Evolutionary conservation across 2,797 vertebrate species (phyloP).

Genomic region (Schizopygopsis malacanthus): DNA sequence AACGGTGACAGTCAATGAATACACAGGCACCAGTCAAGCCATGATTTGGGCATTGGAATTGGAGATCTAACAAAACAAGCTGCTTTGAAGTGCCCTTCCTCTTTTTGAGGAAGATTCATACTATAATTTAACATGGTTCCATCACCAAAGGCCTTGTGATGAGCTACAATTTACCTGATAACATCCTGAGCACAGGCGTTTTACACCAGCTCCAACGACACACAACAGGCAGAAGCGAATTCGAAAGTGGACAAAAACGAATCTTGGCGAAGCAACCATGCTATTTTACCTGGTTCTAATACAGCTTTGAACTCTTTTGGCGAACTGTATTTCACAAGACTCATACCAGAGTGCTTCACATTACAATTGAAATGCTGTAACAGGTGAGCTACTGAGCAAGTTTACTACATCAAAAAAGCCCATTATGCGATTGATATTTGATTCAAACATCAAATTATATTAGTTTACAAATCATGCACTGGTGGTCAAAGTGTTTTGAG

Average conservation of each 20-base stretch:
- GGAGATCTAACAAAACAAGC: constrained; percentile 20
- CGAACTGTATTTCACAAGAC: neutral
- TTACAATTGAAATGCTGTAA: neutral
- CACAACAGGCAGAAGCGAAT: constrained; percentile 11
- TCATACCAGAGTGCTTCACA: neutral
- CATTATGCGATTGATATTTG: neutral
- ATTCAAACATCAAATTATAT: no score
- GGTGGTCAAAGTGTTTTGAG: neutral
- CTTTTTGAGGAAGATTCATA: constrained; percentile 8
- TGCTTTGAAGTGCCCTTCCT: constrained; percentile 38
- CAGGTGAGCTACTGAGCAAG: neutral
- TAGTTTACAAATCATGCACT: no score
- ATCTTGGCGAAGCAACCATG: neutral
- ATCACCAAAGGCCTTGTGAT: constrained; percentile 41
- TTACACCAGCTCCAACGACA: constrained; percentile 5
- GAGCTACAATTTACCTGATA: constrained; percentile 37
- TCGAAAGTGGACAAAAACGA: neutral
- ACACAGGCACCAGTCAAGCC: constrained; percentile 19
- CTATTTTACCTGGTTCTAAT: neutral
- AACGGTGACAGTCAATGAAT: constrained; percentile 28
- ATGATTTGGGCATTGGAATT: constrained; percentile 6
- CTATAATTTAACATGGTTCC: constrained; percentile 35
- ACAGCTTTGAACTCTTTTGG: neutral
- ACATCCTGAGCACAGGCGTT: neutral
- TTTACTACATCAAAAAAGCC: neutral